Percentiles rank a stretch among this genome's conserved stretches.
These are phyloP conservation scores for Tipula lateralis DNA, from an alignment of 2,888 invertebrate species.

Conservation along the genomic window DNA sequence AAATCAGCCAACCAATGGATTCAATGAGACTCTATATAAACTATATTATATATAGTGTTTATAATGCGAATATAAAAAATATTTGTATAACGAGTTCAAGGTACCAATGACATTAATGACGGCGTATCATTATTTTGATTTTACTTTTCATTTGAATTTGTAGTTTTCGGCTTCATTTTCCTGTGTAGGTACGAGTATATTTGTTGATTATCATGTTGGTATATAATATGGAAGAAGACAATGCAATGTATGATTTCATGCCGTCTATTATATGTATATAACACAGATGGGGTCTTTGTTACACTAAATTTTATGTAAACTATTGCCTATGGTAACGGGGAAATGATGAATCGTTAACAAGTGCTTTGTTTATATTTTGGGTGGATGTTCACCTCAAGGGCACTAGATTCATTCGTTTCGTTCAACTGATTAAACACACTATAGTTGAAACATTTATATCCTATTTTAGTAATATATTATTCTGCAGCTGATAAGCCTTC, in stretches of 20 bases:
- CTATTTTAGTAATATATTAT: too few species aligned
- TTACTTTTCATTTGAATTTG: neutral
- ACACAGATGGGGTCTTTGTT: neutral
- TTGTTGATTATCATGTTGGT: neutral
- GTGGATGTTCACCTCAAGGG: neutral
- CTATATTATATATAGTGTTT: too few species aligned
- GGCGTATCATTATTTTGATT: constrained; percentile 11
- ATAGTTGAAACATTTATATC: too few species aligned
- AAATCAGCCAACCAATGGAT: neutral
- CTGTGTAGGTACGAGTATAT: neutral
- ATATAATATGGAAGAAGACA: neutral
- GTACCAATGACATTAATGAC: neutral
- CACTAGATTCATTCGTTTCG: neutral
- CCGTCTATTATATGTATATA: neutral
- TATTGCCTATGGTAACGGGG: neutral
- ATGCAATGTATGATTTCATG: neutral
- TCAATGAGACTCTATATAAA: neutral
- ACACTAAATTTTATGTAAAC: neutral
- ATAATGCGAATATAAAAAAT: neutral
- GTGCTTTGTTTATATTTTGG: neutral
- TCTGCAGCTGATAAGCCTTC: too few species aligned
- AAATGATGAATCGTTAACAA: neutral
- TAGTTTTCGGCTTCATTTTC: neutral
- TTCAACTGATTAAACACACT: too few species aligned
- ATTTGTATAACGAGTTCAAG: constrained; percentile 6